Evolutionary conservation across 92 coral and sea anemone genomes (phyloP), one percentile per base, ranked within the genome.

Genomic region (Siderastrea radians): DNA sequence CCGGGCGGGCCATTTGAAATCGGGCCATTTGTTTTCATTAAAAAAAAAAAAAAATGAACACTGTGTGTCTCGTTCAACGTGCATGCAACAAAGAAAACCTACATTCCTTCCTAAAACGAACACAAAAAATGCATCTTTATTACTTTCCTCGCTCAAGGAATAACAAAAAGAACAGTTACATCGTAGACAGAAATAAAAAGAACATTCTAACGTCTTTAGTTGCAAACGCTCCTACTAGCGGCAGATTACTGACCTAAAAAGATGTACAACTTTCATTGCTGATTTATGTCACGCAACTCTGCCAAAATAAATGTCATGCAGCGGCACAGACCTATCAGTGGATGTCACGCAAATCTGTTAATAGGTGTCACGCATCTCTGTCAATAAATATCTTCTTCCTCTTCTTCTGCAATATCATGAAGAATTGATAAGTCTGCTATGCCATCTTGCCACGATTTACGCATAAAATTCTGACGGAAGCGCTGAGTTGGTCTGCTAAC

Each of bases 351-450:
- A 53, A 74, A 26, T 50, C 0, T 3, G 4, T 68, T 44, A 68
- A 44, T 15, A 15, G 6, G 1, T 2, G 66, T 61, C 19, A n/a
- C 66, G 1, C 66, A 61, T 14, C 7, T 52, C 8, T 8, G 8
- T 52, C 55, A 52, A 52, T 52, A 52, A 52, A 52, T 12, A 38
- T 58, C 50, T 11, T 49, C 49, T 13, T 74, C 72, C 4, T 84
- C 80, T 48, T 84, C 87, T 72, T 84, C 87, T 38, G 13, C 73
- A 19, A 84, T 84, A 54, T 84, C 87, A 26, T 73, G 72, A 14
- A 84, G 70, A 17, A 74, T 38, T 6, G 49, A 44, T 12, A 83
- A 49, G 13, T 74, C 54, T 7, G 52, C 58, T 5, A 63, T 6
- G 3, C 51, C 65, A 3, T 10, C 57, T 7, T 73, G 63, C 87